These are phyloP conservation scores for Crotalus helleri DNA, from an alignment of 2,113 vertebrate species.

Conservation along the genomic window DNA sequence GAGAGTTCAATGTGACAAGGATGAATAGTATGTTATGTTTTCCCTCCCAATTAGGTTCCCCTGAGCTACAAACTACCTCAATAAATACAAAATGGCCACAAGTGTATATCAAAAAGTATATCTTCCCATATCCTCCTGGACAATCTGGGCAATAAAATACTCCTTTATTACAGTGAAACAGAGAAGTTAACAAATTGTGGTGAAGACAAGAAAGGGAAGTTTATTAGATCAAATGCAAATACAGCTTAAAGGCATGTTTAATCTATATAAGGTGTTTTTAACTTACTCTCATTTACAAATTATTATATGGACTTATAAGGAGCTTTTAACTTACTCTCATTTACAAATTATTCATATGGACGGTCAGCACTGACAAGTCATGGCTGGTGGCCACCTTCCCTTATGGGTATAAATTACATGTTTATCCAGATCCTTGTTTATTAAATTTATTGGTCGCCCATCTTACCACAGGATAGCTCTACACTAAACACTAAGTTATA, in stretches of 20 bases:
- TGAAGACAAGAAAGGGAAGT: not conserved
- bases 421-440: not conserved
- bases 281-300: not conserved
- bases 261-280: not conserved
- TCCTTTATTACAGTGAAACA: not conserved
- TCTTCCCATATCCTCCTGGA: slow-evolving; percentile 2
- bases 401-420: not conserved
- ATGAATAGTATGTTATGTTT: not conserved
- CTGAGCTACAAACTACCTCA: slow-evolving; percentile 31
- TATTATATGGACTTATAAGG: not conserved
- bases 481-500: not conserved
- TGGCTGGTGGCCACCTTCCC: not conserved
- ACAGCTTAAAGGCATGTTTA: slow-evolving; percentile 3
- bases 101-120: slow-evolving; percentile 1
- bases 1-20: not conserved
- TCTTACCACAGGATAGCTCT: not conserved
- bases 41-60: slow-evolving; percentile 9
- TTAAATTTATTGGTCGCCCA: not conserved
- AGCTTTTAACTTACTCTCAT: not conserved
- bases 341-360: not conserved
- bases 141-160: slow-evolving; percentile 11
- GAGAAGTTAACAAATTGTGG: not conserved
- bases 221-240: not conserved
- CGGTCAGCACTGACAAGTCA: not conserved
- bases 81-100: slow-evolving; percentile 7